Percentiles rank a stretch among this genome's conserved stretches.
Conservation (phyloP, 2,797 vertebrate species). For the Lophius americanus region DNA sequence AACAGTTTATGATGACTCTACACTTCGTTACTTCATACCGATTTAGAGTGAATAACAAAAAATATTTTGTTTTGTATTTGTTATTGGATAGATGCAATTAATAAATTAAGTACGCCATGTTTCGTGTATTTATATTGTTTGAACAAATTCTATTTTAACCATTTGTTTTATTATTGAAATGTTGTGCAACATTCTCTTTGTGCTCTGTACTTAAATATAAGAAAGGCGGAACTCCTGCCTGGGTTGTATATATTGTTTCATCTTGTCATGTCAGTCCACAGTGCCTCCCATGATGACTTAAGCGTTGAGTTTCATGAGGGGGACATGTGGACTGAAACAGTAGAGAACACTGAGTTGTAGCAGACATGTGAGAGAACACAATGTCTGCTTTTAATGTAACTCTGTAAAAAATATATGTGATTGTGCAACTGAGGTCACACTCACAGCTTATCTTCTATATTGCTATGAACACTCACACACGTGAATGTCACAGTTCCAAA, state of each 20-base stretch:
- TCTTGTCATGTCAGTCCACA: slow-evolving; percentile 1
- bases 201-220: not conserved
- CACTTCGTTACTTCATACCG: not conserved
- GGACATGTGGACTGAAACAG: not conserved
- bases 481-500: not conserved
- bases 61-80: no score
- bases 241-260: not conserved
- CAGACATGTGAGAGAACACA: slow-evolving; percentile 11
- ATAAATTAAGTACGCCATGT: not conserved
- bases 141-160: slow-evolving; percentile 4
- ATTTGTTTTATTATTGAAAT: not conserved
- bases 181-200: not conserved
- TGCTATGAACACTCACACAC: not conserved
- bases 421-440: slow-evolving; percentile 14
- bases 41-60: slow-evolving; percentile 12
- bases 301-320: slow-evolving; percentile 5
- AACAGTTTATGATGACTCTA: not conserved
- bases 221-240: slow-evolving; percentile 6
- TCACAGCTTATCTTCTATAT: not conserved
- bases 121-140: slow-evolving; percentile 24
- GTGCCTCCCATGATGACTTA: not conserved
- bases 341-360: slow-evolving; percentile 12
- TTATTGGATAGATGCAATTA: no score
- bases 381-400: slow-evolving; percentile 12
- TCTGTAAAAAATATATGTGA: slow-evolving; percentile 14